These are phyloP conservation scores for Merluccius polli DNA, from an alignment of 2,797 vertebrate genomes.

Conservation along the genomic window DNA sequence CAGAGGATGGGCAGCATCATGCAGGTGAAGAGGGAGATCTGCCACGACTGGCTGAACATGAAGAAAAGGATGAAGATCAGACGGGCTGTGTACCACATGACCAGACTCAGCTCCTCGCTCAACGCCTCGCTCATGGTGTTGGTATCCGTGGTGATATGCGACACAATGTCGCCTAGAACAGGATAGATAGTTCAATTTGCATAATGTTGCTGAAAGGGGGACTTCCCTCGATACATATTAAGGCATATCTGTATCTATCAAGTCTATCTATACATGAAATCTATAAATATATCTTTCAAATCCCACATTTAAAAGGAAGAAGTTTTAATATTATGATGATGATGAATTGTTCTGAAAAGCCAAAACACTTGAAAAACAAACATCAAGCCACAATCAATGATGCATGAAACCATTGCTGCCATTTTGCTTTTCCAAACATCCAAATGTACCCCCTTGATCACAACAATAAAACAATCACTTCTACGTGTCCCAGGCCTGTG, in stretches of 20 bases:
- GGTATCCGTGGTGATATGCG: constrained; percentile 82
- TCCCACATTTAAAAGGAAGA: too few relatives aligned
- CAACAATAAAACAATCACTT: too few relatives aligned
- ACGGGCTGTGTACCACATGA: constrained; percentile 85
- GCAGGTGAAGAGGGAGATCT: constrained; percentile 76
- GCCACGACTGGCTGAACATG: constrained; percentile 79
- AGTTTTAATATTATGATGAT: neutral
- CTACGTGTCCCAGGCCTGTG: too few relatives aligned
- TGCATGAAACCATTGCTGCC: too few relatives aligned
- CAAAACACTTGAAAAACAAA: neutral
- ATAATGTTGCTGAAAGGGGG: neutral
- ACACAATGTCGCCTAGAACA: constrained; percentile 79
- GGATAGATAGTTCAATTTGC: neutral
- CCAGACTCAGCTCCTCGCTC: constrained; percentile 70
- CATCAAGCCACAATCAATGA: too few relatives aligned
- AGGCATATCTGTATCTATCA: too few relatives aligned
- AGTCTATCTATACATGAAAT: too few relatives aligned
- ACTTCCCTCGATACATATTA: too few relatives aligned
- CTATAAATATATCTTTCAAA: too few relatives aligned
- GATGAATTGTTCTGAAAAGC: neutral
- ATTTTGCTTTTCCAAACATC: too few relatives aligned
- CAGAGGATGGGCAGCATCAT: constrained; percentile 78
- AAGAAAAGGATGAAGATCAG: constrained; percentile 71
- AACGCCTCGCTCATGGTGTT: constrained; percentile 79
- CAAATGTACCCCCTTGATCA: too few relatives aligned